A percentile compares a stretch with the other conserved stretches of the same genome.
Evolutionary conservation across 2,797 vertebrate genomes (phyloP).

Genomic region (Sebastes dallii): DNA sequence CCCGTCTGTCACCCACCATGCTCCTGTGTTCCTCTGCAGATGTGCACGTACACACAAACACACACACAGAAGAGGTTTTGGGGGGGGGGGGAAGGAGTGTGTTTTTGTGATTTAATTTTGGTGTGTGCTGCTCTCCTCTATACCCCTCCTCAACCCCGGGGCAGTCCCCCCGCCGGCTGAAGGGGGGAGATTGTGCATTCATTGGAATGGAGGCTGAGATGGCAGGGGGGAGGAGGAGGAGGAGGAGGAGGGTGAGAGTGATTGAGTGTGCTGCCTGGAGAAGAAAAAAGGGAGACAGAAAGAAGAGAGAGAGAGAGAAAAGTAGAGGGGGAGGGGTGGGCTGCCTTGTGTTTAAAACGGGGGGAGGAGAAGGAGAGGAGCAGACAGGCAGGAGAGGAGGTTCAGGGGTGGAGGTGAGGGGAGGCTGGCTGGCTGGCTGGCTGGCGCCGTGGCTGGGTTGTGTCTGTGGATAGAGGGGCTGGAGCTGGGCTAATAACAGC

Average conservation of each 20-base stretch:
- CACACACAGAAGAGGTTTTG: neutral
- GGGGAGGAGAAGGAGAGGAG: slow-evolving; percentile 45
- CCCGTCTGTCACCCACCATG: slow-evolving; percentile 40
- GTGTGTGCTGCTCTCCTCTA: slow-evolving; percentile 44
- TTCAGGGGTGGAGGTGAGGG: slow-evolving; percentile 64
- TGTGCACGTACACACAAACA: slow-evolving; percentile 63
- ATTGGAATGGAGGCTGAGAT: slow-evolving; percentile 77
- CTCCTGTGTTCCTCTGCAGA: slow-evolving; percentile 71
- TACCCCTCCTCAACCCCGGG: slow-evolving; percentile 64
- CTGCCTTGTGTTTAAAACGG: slow-evolving; percentile 60
- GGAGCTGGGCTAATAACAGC: slow-evolving; percentile 42
- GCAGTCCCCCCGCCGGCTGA: slow-evolving; percentile 64
- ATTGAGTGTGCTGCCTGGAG: slow-evolving; percentile 80
- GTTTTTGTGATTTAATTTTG: slow-evolving; percentile 66
- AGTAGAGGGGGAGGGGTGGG: slow-evolving; percentile 48
- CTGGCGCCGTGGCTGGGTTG: slow-evolving; percentile 61
- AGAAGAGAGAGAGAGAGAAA: slow-evolving; percentile 42
- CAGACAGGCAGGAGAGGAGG: slow-evolving; percentile 64
- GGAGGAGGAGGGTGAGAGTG: slow-evolving; percentile 49
- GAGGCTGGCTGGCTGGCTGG: slow-evolving; percentile 40
- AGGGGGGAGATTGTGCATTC: slow-evolving; percentile 75
- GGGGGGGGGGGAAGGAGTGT: neutral
- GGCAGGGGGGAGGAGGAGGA: slow-evolving; percentile 26
- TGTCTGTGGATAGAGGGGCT: slow-evolving; percentile 45
- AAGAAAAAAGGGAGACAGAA: slow-evolving; percentile 70